Evolutionary conservation across 2,888 invertebrate species (phyloP).

Genomic region (Agriopis aurantiaria): DNA sequence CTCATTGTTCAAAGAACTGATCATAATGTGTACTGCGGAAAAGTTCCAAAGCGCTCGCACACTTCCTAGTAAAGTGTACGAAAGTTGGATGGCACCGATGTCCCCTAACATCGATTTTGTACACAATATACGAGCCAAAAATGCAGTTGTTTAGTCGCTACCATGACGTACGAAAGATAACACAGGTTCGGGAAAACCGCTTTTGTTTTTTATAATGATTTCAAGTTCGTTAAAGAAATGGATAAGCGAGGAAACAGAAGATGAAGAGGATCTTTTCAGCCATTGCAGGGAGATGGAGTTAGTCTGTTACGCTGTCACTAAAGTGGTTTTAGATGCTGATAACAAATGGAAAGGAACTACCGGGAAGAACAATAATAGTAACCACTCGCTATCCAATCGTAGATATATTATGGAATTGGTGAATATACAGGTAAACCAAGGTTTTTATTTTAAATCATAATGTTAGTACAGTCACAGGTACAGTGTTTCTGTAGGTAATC

Average conservation of each 20-base stretch:
- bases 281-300: conserved; percentile 83
- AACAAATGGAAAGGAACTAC: conserved; percentile 78
- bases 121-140: conserved; percentile 53
- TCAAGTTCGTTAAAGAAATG: conserved; percentile 76
- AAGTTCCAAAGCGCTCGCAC: conserved; percentile 11
- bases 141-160: conserved; percentile 63
- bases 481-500: conserved; percentile 5
- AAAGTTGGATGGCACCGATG: conserved; percentile 70
- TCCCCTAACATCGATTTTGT: conserved; percentile 79
- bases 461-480: too few relatives aligned
- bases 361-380: conserved; percentile 56
- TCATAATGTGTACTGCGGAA: conserved; percentile 1
- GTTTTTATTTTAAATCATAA: background rate
- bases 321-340: conserved; percentile 77
- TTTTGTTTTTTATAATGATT: conserved; percentile 56
- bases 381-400: conserved; percentile 73
- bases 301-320: conserved; percentile 78
- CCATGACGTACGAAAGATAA: conserved; percentile 69
- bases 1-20: background rate
- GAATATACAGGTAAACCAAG: conserved; percentile 78
- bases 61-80: conserved; percentile 26
- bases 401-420: conserved; percentile 82
- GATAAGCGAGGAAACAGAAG: conserved; percentile 84
- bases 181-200: conserved; percentile 41
- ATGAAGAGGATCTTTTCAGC: conserved; percentile 79